Percentiles rank a stretch among this genome's conserved stretches.
These are phyloP conservation scores for Troides oblongomaculatus DNA, from an alignment of 2,888 invertebrate species.

Conservation along the genomic window DNA sequence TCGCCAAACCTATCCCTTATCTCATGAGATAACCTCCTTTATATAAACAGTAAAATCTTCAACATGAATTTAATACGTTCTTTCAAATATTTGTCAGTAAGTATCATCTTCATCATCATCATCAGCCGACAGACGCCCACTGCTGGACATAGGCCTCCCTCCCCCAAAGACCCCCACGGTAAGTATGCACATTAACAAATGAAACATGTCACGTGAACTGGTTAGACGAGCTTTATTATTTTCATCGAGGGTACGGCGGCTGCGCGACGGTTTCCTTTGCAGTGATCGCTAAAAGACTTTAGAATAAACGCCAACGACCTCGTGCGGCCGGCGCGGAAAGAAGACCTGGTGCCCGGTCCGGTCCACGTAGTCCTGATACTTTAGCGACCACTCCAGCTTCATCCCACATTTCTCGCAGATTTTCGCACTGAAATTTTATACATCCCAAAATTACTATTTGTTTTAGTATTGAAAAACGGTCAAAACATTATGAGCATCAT, in stretches of 20 bases:
- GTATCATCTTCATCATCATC: no score
- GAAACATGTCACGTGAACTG: not conserved
- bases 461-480: no score
- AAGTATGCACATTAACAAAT: no score
- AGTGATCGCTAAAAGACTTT: constrained; percentile 46
- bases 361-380: constrained; percentile 75
- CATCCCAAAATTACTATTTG: not conserved
- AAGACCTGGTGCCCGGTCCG: constrained; percentile 69
- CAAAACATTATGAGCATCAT: no score
- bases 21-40: no score
- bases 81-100: no score
- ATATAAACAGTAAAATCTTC: no score
- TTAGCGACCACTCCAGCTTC: constrained; percentile 70
- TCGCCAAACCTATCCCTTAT: no score
- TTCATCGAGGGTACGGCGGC: constrained; percentile 35
- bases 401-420: constrained; percentile 74
- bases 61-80: no score
- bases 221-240: constrained; percentile 1
- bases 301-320: constrained; percentile 62
- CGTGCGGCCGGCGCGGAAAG: constrained; percentile 73
- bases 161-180: no score
- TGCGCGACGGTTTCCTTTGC: constrained; percentile 42
- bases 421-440: constrained; percentile 52
- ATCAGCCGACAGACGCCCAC: no score
- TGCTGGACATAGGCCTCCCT: no score